Base-by-base conservation (phyloP, 2,888 invertebrate species). In the Xanthia icteritia region DNA sequence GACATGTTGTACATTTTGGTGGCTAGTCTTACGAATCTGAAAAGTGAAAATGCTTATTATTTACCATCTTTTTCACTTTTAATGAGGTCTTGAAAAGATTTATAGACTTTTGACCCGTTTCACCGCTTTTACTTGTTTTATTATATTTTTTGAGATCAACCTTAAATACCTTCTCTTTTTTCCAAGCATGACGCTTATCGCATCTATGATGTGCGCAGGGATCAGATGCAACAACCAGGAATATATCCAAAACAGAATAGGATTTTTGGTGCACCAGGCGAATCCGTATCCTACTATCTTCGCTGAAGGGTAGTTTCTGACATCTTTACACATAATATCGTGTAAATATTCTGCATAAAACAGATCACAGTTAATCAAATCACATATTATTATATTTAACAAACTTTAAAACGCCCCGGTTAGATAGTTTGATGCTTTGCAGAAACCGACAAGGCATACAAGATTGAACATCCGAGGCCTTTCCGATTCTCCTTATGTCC, bases 211-310 rank as follows among this genome's bases (percentile, higher is more conserved):
- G 9, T 77, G 15, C 2, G 77, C 77, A 63, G 77, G 77, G 15
- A 77, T 72, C 6, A 72, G 1, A 39, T 77, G 81, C 15, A 77
- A 36, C 15, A 77, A 31, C 73, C 81, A 77, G 4, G 73, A 63
- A n/a, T 48, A 63, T 15, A 77, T 17, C 73, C 81, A 77, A 48
- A 81, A 77, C 1, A 77, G 0, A 17, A 73, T 45, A 20, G 54
- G 31, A n/a, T 72, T 81, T 27, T 0, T 2, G 9, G 48, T n/a
- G 5, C 0, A 0, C 73, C 61, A 56, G 4, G 0, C 0, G 4
- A 61, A 72, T 4, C 0, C 6, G 8, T 56, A 39, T 36, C 17
- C 36, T 11, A 77, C 63, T 0, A 15, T 17, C 48, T n/a, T 73
- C 2, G 63, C 56, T 36, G 77, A 0, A n/a, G 31, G 0, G 17